Base-by-base conservation (phyloP, 1,140 invertebrate genomes). In the Ganaspis sp. region DNA sequence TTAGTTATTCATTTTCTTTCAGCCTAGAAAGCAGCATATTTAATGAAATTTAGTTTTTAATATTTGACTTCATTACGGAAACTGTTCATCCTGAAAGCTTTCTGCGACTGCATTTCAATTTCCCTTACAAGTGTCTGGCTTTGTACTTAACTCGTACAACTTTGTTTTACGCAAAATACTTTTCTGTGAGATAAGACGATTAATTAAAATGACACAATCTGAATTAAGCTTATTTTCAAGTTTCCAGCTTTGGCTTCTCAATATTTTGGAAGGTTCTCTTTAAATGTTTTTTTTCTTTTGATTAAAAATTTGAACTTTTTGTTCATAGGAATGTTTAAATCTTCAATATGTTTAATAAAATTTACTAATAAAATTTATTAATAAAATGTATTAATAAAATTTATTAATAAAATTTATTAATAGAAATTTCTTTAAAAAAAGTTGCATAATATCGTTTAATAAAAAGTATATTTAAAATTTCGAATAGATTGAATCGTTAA, bases 131-230 rank as follows among this genome's bases (percentile, higher is more conserved):
- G 45, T n/a, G 45, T 49, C 45, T 49, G 5, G 15, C 45, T 49
- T 49, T 49, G 45, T 49, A 17, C n/a, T 49, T n/a, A 49, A 49
- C 45, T 49, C 42, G 4, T n/a, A 4, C 45, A 49, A n/a, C 45
- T 49, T 49, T 49, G 45, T 49, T 49, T n/a, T 49, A 49, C 45
- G 17, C 12, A 8, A 15, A 17, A 49, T 49, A 49, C 45, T 49
- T 49, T 49, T 49, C 45, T 49, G 45, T 49, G 45, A 49, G 45
- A 49, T n/a, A 5, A 49, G 45, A 49, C 17, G 45, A 15, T 49
- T 49, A 49, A 49, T 49, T 49, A 49, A 49, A 49, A 49, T n/a
- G 45, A 49, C 45, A 8, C n/a, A 49, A n/a, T 49, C n/a, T 49
- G 15, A 49, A n/a, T 49, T 17, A 49, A 49, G 45, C 17, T 49